phyloP scores from a whole-genome alignment of 1,140 invertebrate genomes.

The Bombyx mori region ASM3026992v2 NC_085128.1:10903501-10904000 shows the following conservation, averaged over 20 bases:
- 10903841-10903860: constrained; percentile 60
- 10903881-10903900: constrained; percentile 57
- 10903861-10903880: constrained; percentile 24
- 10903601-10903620: no score
- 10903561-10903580: no score
- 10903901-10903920: constrained; percentile 20
- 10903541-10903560: no score
- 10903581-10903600: no score
- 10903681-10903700: no score
- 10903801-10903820: constrained; percentile 75
- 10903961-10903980: background rate
- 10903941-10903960: background rate
- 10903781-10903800: constrained; percentile 69
- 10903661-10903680: no score
- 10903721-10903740: constrained; percentile 53
- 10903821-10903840: constrained; percentile 76
- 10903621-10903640: no score
- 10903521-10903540: no score
- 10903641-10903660: no score
- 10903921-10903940: constrained; percentile 1
- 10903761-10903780: constrained; percentile 69
- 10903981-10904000: no score
- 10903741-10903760: constrained; percentile 60
- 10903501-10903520: no score
- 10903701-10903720: no score